Evolutionary conservation across 2,113 vertebrate genomes (phyloP).

Genomic region (Rhynchomys soricoides): DNA sequence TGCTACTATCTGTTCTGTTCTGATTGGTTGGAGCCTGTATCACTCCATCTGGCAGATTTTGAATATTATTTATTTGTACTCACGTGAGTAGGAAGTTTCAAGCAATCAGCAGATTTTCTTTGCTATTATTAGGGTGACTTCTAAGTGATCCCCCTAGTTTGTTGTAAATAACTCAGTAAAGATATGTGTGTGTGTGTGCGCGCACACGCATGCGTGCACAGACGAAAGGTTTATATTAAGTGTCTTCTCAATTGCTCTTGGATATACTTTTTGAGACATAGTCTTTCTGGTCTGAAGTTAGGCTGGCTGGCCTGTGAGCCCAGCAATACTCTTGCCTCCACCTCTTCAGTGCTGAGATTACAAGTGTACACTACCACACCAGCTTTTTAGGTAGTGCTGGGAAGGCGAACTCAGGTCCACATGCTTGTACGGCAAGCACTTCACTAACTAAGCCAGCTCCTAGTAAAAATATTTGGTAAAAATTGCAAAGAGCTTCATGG

Average conservation of each 20-base stretch:
- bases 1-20: neutral
- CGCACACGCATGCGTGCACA: accelerated
- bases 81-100: accelerated
- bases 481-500: neutral
- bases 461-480: neutral
- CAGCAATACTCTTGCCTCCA: neutral
- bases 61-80: accelerated
- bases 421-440: too few relatives aligned
- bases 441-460: neutral
- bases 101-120: neutral
- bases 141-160: accelerated
- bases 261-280: neutral
- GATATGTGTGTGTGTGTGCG: neutral
- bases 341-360: neutral
- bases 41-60: neutral
- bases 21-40: neutral
- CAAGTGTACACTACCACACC: neutral
- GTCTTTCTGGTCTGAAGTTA: neutral
- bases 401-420: neutral
- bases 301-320: neutral
- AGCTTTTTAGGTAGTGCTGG: neutral
- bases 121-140: too few relatives aligned
- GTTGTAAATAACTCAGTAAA: neutral
- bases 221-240: neutral
- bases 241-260: neutral